Percentiles rank a stretch among this genome's conserved stretches.
Conservation (phyloP, 2,797 vertebrate genomes). For the Parauchenoglanis punctatus region DNA sequence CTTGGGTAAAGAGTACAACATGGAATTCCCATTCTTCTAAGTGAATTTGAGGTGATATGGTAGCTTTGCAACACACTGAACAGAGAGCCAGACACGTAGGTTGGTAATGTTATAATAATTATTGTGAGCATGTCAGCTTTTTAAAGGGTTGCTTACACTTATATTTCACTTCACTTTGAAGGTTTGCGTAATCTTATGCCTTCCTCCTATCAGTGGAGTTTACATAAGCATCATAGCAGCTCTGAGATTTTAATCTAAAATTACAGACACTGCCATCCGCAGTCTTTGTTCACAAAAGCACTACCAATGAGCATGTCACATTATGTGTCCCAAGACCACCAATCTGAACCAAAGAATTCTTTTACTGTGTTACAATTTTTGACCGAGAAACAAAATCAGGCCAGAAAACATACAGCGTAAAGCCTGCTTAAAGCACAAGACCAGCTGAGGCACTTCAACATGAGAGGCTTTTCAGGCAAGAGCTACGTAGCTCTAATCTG, state of each 20-base stretch:
- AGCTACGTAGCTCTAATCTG: slow-evolving; percentile 6
- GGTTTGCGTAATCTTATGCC: not conserved
- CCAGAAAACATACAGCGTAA: not conserved
- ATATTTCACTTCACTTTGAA: not conserved
- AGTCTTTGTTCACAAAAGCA: not conserved
- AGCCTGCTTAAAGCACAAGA: not conserved
- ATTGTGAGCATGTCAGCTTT: not conserved
- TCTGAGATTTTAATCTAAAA: not conserved
- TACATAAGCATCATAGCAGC: not conserved
- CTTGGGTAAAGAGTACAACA: not conserved
- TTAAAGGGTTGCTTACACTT: not conserved
- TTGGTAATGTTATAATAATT: not conserved
- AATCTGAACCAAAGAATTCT: not conserved
- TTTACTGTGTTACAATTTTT: not conserved
- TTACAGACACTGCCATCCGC: not conserved
- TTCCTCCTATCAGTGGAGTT: not conserved
- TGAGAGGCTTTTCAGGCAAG: slow-evolving; percentile 14
- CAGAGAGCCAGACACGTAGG: not conserved
- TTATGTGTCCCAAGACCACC: not conserved
- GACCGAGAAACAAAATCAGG: not conserved
- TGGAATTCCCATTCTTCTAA: not conserved
- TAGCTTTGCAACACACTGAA: not conserved
- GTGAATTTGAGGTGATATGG: not conserved
- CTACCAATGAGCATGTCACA: not conserved
- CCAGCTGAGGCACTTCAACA: not conserved